phyloP scores from a whole-genome alignment of 2,888 invertebrate genomes.

The Melipona beecheii region DNA sequence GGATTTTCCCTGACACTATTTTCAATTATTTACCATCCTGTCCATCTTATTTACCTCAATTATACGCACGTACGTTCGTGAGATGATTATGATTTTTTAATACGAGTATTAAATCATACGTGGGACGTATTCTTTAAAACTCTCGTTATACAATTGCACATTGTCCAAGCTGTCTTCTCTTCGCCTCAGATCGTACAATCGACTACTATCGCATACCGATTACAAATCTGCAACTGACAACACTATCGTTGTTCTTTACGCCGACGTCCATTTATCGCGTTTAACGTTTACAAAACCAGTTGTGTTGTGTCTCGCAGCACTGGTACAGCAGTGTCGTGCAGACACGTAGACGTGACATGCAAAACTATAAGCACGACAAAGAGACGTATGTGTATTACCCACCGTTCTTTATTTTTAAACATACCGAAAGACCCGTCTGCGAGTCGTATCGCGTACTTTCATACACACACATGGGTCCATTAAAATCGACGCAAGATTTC shows the following conservation, averaged over 20 bases:
- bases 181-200: neutral
- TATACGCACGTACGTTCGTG: too few relatives aligned
- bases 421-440: neutral
- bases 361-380: neutral
- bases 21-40: too few relatives aligned
- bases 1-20: too few relatives aligned
- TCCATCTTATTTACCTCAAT: too few relatives aligned
- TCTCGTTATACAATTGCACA: neutral
- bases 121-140: neutral
- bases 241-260: neutral
- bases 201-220: neutral
- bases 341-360: neutral
- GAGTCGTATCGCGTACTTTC: neutral
- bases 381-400: neutral
- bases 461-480: neutral
- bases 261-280: neutral
- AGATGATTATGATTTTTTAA: too few relatives aligned
- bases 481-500: neutral
- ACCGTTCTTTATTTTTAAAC: slow-evolving; percentile 1
- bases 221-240: neutral
- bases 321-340: neutral
- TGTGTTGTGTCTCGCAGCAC: neutral
- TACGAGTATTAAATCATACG: too few relatives aligned
- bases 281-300: neutral
- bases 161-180: neutral